Conservation (phyloP, 2,797 vertebrate genomes). For the Gymnodraco acuticeps region DNA sequence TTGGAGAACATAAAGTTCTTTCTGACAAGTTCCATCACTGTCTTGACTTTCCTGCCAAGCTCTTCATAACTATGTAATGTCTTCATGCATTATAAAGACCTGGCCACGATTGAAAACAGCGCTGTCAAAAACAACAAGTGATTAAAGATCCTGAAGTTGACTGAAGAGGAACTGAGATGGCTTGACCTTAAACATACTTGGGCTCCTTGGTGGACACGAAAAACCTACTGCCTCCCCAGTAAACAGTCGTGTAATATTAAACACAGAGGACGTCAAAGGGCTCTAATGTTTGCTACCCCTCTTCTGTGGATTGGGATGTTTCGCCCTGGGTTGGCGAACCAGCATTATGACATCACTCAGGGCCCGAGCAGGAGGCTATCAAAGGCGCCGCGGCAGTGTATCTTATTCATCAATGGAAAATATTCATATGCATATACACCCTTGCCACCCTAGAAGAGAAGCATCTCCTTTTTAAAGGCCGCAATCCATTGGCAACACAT, state of each 20-base stretch:
- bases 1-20: conserved; percentile 57
- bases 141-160: conserved; percentile 77
- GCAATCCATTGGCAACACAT: conserved; percentile 84
- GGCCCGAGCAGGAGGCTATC: conserved; percentile 79
- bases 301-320: conserved; percentile 77
- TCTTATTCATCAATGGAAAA: conserved; percentile 88
- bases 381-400: conserved; percentile 75
- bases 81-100: conserved; percentile 81
- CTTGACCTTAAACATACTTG: conserved; percentile 85
- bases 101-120: conserved; percentile 76
- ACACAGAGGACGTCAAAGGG: conserved; percentile 74
- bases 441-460: conserved; percentile 74
- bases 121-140: conserved; percentile 81
- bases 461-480: conserved; percentile 71
- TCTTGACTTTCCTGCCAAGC: conserved; percentile 74
- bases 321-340: conserved; percentile 76
- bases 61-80: conserved; percentile 81
- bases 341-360: conserved; percentile 84
- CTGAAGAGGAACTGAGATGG: conserved; percentile 78
- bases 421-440: conserved; percentile 84
- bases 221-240: conserved; percentile 71
- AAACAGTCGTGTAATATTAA: conserved; percentile 88
- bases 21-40: conserved; percentile 62
- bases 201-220: conserved; percentile 62
- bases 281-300: conserved; percentile 76